Conservation (phyloP, 2,797 vertebrate species). For the Vultur gryphus region DNA sequence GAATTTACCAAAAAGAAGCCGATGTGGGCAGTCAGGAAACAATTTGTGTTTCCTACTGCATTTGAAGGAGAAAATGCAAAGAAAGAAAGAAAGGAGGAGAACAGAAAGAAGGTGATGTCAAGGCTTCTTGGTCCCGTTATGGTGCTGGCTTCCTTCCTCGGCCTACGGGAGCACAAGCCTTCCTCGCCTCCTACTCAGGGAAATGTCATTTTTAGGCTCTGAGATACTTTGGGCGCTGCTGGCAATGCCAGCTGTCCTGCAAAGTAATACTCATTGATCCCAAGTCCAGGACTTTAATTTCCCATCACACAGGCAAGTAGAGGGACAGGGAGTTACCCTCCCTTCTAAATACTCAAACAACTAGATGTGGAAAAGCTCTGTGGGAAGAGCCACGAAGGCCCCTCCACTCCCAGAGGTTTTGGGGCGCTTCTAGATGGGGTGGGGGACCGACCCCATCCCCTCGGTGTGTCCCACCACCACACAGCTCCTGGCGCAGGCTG, state of each 20-base stretch:
- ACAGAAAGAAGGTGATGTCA: background rate
- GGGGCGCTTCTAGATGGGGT: accelerated
- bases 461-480: background rate
- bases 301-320: background rate
- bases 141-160: background rate
- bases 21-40: background rate
- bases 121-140: accelerated
- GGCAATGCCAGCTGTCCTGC: too few species aligned
- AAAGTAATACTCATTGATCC: background rate
- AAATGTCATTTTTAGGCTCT: background rate
- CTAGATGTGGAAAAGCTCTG: background rate
- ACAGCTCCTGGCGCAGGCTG: accelerated
- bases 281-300: background rate
- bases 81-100: background rate
- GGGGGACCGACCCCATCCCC: background rate
- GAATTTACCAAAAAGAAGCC: background rate
- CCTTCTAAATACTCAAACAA: background rate
- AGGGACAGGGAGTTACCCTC: background rate
- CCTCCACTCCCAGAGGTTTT: background rate
- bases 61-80: background rate
- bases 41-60: background rate
- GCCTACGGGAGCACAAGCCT: background rate
- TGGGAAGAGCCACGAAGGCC: background rate
- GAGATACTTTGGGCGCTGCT: background rate
- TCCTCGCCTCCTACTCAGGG: background rate